Conservation (phyloP, 1,140 invertebrate species). For the Drosophila tsacasi region DNA sequence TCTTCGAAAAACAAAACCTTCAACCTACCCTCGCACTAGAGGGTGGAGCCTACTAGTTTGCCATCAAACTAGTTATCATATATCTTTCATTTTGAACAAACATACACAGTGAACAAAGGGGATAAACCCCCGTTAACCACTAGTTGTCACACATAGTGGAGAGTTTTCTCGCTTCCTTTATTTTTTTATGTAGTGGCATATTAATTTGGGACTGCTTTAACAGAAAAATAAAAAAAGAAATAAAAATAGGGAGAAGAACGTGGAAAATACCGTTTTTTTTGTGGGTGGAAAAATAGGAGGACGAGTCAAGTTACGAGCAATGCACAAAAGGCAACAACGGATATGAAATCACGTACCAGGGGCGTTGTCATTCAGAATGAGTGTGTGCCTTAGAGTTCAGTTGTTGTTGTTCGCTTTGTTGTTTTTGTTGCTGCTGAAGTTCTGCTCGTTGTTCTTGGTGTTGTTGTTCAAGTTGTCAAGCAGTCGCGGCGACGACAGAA, state of each 20-base stretch:
- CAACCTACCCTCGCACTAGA: background rate
- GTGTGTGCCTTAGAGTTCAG: constrained; percentile 47
- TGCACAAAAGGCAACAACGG: constrained; percentile 69
- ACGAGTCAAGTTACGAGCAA: constrained; percentile 62
- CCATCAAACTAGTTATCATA: constrained; percentile 10
- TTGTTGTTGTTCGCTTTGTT: constrained; percentile 27
- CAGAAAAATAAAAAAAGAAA: constrained; percentile 20
- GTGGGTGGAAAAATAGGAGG: constrained; percentile 14
- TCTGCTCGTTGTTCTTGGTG: constrained; percentile 13
- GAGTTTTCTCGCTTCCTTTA: constrained; percentile 28
- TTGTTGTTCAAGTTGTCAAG: constrained; percentile 59
- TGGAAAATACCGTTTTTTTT: background rate
- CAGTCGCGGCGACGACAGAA: constrained; percentile 60
- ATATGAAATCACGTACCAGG: constrained; percentile 84
- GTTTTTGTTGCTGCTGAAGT: constrained; percentile 2
- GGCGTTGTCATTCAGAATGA: constrained; percentile 84
- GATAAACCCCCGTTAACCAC: constrained; percentile 9
- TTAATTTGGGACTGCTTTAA: constrained; percentile 39
- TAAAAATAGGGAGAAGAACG: background rate
- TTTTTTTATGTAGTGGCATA: constrained; percentile 39
- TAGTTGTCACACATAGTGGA: constrained; percentile 22
- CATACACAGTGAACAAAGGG: constrained; percentile 6
- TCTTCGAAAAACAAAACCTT: background rate
- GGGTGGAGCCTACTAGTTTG: constrained; percentile 11
- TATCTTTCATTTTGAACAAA: constrained; percentile 1